Evolutionary conservation across 2,888 invertebrate genomes (phyloP).

Genomic region (Agrochola lychnidis): DNA sequence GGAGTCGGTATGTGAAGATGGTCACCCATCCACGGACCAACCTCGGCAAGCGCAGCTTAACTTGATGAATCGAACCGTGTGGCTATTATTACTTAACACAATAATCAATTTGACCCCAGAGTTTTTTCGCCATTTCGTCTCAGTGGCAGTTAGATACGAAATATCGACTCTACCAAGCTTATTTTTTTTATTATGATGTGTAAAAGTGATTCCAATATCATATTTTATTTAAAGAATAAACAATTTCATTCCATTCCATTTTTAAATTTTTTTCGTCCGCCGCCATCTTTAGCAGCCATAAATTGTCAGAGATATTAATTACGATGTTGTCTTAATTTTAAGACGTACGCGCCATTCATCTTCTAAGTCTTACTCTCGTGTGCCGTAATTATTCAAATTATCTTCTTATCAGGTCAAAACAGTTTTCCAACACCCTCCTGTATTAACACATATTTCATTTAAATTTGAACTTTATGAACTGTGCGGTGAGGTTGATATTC

Average conservation of each 20-base stretch:
- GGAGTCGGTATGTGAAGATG: too few species aligned
- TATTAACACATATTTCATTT: slow-evolving; percentile 42
- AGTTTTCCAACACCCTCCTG: slow-evolving; percentile 81
- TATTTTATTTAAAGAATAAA: background rate
- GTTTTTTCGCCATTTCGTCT: too few species aligned
- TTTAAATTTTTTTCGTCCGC: slow-evolving; percentile 1
- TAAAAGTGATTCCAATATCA: too few species aligned
- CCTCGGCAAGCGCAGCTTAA: too few species aligned
- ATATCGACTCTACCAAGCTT: too few species aligned
- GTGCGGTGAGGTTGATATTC: slow-evolving; percentile 57
- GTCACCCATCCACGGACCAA: too few species aligned
- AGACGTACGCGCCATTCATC: slow-evolving; percentile 82
- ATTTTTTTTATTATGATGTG: too few species aligned
- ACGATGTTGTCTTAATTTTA: slow-evolving; percentile 72
- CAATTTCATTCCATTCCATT: background rate
- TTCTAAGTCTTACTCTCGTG: slow-evolving; percentile 79
- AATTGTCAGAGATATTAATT: slow-evolving; percentile 67
- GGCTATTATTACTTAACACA: too few species aligned
- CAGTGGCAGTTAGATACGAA: too few species aligned
- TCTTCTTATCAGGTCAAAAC: slow-evolving; percentile 83
- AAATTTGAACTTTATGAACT: slow-evolving; percentile 60
- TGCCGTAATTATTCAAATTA: slow-evolving; percentile 88
- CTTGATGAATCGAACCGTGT: too few species aligned
- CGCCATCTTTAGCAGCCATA: slow-evolving; percentile 56
- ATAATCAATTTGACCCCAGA: background rate